Conservation (phyloP, 2,888 invertebrate species). For the Rotaria sp. region DNA sequence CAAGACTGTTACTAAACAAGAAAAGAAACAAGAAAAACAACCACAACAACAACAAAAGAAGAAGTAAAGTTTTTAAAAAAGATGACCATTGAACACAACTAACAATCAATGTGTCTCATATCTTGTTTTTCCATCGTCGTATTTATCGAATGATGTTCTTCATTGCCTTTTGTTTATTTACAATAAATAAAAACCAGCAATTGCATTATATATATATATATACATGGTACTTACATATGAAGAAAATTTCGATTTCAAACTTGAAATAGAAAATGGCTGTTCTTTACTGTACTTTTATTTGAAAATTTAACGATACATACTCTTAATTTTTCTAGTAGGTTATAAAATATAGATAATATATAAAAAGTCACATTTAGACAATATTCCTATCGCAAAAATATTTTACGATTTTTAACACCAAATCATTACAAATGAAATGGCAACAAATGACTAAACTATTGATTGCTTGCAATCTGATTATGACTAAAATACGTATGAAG, state of each 20-base stretch:
- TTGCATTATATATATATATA: not conserved
- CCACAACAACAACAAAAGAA: not conserved
- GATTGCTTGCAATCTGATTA: too few species aligned
- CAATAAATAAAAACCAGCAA: not conserved
- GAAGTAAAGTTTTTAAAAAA: slow-evolving; percentile 31
- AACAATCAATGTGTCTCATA: slow-evolving; percentile 7
- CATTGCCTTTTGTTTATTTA: not conserved
- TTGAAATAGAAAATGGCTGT: too few species aligned
- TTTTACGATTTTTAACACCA: too few species aligned
- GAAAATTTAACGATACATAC: too few species aligned
- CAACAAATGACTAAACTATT: too few species aligned
- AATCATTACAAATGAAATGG: too few species aligned
- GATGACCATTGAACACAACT: slow-evolving; percentile 21
- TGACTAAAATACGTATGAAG: too few species aligned
- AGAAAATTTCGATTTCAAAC: not conserved
- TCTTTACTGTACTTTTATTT: too few species aligned
- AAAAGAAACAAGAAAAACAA: not conserved
- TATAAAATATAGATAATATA: too few species aligned
- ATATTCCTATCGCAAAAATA: too few species aligned
- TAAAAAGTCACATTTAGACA: too few species aligned
- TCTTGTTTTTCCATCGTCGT: slow-evolving; percentile 5
- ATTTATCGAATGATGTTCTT: slow-evolving; percentile 31
- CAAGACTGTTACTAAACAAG: not conserved
- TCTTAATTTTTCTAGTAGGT: too few species aligned
- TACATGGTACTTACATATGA: not conserved